Conservation (phyloP, 2,113 vertebrate species). For the Pseudolaguvia tuberculata region DNA sequence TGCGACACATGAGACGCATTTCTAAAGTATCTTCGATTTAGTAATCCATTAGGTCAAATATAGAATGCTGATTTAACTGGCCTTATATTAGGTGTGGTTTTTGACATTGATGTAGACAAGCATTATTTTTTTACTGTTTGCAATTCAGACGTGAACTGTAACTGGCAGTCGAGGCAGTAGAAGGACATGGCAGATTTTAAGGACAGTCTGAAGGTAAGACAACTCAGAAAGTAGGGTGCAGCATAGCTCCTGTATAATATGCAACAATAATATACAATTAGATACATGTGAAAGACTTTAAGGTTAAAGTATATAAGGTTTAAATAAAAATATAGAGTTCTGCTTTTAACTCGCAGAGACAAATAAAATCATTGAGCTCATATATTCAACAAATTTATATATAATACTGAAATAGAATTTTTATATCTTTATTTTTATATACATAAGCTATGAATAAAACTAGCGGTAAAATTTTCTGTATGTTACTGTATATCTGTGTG, state of each 20-base stretch:
- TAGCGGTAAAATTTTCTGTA: too few species aligned
- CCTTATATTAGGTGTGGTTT: slow-evolving; percentile 20
- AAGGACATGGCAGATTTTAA: slow-evolving; percentile 19
- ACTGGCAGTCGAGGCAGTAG: slow-evolving; percentile 13
- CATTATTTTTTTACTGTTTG: neutral
- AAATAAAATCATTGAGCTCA: neutral
- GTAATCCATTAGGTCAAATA: slow-evolving; percentile 42
- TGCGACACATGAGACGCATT: slow-evolving; percentile 23
- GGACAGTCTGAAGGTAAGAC: slow-evolving; percentile 10
- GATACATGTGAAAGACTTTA: slow-evolving; percentile 19
- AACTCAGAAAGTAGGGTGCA: neutral
- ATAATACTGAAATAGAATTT: neutral
- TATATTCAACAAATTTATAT: too few species aligned
- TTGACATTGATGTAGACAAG: neutral
- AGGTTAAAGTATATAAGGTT: neutral
- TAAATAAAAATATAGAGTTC: neutral
- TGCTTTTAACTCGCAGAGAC: too few species aligned
- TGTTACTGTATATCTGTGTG: too few species aligned
- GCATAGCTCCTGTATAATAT: slow-evolving; percentile 32
- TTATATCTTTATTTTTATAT: too few species aligned
- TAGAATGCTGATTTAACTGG: neutral
- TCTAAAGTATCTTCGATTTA: slow-evolving; percentile 1
- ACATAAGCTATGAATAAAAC: too few species aligned
- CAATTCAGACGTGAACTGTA: slow-evolving; percentile 24
- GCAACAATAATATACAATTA: slow-evolving; percentile 44